phyloP scores from a whole-genome alignment of 2,113 vertebrate species.

The Xenus cinereus region DNA sequence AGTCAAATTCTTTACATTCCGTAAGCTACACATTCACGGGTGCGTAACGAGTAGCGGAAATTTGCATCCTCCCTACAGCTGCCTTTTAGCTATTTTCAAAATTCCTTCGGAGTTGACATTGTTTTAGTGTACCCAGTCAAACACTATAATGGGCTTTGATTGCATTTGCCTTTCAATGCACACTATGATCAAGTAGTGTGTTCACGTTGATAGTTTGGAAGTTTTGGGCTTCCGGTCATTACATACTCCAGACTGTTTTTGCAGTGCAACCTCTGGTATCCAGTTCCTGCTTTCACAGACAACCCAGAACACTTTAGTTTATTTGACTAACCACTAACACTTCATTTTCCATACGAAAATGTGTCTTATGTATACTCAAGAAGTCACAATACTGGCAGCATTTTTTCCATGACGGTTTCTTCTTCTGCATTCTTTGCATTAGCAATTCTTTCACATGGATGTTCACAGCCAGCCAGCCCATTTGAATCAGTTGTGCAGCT shows the following conservation, averaged over 20 bases:
- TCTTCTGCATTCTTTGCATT: background rate
- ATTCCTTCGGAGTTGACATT: background rate
- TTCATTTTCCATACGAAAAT: background rate
- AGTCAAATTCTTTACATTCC: background rate
- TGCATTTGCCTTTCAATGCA: slow-evolving; percentile 19
- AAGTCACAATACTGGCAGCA: background rate
- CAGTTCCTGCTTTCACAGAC: background rate
- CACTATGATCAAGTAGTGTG: background rate
- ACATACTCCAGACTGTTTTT: background rate
- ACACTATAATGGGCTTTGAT: background rate
- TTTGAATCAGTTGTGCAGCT: slow-evolving; percentile 3
- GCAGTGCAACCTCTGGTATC: background rate
- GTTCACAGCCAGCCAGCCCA: slow-evolving; percentile 8
- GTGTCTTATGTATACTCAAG: background rate
- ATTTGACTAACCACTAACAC: background rate
- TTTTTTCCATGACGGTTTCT: background rate
- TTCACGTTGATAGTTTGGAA: background rate
- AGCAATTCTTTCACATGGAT: slow-evolving; percentile 17
- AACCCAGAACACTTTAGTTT: background rate
- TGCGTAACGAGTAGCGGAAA: background rate
- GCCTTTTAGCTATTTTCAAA: background rate
- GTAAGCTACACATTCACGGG: background rate
- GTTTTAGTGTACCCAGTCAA: background rate
- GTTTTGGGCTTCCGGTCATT: background rate
- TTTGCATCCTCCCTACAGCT: background rate